Conservation (phyloP, 2,797 vertebrate species). For the Anolis apletophallus region DNA sequence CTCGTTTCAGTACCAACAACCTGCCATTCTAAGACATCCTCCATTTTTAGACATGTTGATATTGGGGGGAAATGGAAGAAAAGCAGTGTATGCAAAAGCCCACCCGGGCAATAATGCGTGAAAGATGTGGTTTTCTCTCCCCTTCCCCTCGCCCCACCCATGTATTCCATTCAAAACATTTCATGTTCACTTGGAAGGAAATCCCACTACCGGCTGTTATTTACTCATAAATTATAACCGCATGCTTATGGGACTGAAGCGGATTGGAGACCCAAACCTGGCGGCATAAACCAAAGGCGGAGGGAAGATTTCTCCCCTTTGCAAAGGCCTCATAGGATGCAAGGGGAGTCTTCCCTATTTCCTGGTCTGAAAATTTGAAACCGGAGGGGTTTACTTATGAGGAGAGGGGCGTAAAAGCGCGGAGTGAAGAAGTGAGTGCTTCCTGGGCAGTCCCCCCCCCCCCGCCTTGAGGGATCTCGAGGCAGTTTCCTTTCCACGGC, state of each 20-base stretch:
- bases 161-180: neutral
- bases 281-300: neutral
- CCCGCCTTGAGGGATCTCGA: too few species aligned
- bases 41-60: too few species aligned
- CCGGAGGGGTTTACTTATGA: neutral
- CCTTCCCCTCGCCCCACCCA: neutral
- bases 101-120: neutral
- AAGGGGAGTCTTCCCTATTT: too few species aligned
- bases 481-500: neutral
- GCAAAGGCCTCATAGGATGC: neutral
- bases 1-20: too few species aligned
- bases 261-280: neutral
- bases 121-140: neutral
- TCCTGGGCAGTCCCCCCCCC: neutral
- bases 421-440: neutral
- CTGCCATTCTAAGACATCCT: too few species aligned
- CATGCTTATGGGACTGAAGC: neutral
- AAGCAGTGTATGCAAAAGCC: neutral
- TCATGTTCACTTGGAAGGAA: neutral
- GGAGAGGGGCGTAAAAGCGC: too few species aligned
- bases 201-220: too few species aligned
- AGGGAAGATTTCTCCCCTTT: neutral
- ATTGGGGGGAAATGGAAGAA: too few species aligned
- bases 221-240: neutral
- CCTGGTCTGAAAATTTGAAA: neutral